phyloP scores from a whole-genome alignment of 2,113 vertebrate genomes.

The Chlamydotis undulata region DNA sequence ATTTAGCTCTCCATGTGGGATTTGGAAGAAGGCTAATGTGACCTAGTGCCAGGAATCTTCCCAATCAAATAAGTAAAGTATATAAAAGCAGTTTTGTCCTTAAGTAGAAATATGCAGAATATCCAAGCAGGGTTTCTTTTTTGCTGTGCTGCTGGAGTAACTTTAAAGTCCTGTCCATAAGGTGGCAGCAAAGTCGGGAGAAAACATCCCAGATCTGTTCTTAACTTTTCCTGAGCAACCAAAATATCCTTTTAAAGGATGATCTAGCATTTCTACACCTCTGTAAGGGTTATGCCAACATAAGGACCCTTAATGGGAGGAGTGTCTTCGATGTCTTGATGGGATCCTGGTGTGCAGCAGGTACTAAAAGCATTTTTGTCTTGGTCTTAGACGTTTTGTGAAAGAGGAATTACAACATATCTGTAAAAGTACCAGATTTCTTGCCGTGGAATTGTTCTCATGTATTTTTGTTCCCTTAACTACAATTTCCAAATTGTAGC shows the following conservation, averaged over 20 bases:
- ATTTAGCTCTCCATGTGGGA: background rate
- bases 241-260: background rate
- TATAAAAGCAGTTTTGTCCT: background rate
- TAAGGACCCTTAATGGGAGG: background rate
- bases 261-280: background rate
- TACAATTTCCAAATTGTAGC: background rate
- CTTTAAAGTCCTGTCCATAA: slow-evolving; percentile 35
- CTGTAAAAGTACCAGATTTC: background rate
- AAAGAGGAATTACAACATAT: background rate
- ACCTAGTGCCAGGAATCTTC: background rate
- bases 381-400: background rate
- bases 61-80: background rate
- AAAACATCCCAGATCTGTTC: background rate
- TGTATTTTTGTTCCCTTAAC: background rate
- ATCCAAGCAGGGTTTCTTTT: background rate
- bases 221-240: background rate
- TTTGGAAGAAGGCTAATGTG: background rate
- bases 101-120: background rate
- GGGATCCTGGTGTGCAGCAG: background rate
- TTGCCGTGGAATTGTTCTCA: background rate
- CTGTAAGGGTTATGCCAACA: background rate
- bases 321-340: background rate
- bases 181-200: slow-evolving; percentile 62
- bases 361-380: background rate
- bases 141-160: background rate